These are phyloP conservation scores for Scaptomyza reducta DNA, from an alignment of 2,888 invertebrate species.

Conservation along the genomic window DNA sequence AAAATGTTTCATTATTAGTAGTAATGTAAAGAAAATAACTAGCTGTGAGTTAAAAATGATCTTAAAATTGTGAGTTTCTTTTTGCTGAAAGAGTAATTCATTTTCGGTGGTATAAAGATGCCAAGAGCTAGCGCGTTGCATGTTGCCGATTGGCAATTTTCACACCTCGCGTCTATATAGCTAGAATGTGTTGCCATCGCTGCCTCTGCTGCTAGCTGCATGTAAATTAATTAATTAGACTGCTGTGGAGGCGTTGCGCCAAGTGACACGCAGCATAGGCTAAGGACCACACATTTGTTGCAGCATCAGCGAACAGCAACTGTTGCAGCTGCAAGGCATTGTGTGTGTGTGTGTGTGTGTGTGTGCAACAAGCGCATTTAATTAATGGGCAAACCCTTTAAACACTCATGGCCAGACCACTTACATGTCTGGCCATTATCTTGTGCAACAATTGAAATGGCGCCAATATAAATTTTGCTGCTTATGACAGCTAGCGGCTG, in stretches of 20 bases:
- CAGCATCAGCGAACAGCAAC: slow-evolving; percentile 14
- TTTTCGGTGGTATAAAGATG: not conserved
- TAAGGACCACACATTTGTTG: slow-evolving; percentile 59
- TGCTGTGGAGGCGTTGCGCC: slow-evolving; percentile 50
- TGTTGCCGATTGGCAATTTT: slow-evolving; percentile 47
- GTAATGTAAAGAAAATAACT: no score
- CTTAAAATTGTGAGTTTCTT: no score
- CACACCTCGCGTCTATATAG: slow-evolving; percentile 17
- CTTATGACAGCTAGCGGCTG: slow-evolving; percentile 62
- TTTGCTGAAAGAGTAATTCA: slow-evolving; percentile 21
- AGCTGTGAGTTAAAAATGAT: no score
- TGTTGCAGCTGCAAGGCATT: slow-evolving; percentile 13
- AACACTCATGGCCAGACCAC: slow-evolving; percentile 58
- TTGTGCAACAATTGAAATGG: slow-evolving; percentile 58
- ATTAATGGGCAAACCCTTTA: slow-evolving; percentile 67
- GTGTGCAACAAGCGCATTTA: slow-evolving; percentile 64
- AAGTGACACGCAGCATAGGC: slow-evolving; percentile 44
- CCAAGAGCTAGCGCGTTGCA: slow-evolving; percentile 24
- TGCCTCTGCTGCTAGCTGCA: slow-evolving; percentile 31
- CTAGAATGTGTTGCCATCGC: slow-evolving; percentile 12
- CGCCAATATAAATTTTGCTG: slow-evolving; percentile 63
- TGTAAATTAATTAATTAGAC: slow-evolving; percentile 78
- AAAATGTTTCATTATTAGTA: no score
- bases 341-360: not conserved
- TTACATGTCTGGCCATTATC: slow-evolving; percentile 53